Percentiles rank a stretch among this genome's conserved stretches.
These are phyloP conservation scores for Stenodera caucasica DNA, from an alignment of 2,888 invertebrate genomes.

Conservation along the genomic window DNA sequence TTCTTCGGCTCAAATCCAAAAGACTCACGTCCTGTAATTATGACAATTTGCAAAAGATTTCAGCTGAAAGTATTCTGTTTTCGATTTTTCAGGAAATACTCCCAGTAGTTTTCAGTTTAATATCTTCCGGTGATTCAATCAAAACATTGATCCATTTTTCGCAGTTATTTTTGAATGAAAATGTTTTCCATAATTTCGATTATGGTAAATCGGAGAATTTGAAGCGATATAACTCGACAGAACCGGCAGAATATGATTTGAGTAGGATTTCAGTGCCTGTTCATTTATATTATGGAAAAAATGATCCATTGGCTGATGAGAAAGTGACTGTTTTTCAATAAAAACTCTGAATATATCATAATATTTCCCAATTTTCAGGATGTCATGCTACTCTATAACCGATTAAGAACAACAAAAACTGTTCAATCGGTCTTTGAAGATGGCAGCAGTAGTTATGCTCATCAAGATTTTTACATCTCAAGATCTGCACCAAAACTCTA, in stretches of 20 bases:
- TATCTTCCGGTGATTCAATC: slow-evolving; percentile 70
- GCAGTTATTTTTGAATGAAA: slow-evolving; percentile 58
- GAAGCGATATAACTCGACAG: slow-evolving; percentile 57
- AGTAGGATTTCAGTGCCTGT: slow-evolving; percentile 63
- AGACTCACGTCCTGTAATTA: slow-evolving; percentile 3
- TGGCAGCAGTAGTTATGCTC: slow-evolving; percentile 23
- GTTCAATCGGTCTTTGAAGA: not conserved
- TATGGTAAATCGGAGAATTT: slow-evolving; percentile 63
- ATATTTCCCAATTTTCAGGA: slow-evolving; percentile 25
- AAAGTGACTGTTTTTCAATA: slow-evolving; percentile 40
- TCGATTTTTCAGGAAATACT: slow-evolving; percentile 58
- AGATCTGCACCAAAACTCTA: slow-evolving; percentile 21
- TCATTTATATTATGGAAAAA: slow-evolving; percentile 64
- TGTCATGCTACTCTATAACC: slow-evolving; percentile 21
- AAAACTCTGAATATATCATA: not conserved
- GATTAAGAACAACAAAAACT: slow-evolving; percentile 23
- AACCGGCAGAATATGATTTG: slow-evolving; percentile 64
- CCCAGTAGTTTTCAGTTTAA: slow-evolving; percentile 65
- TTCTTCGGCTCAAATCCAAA: not conserved
- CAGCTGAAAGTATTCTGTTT: no score
- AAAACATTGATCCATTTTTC: slow-evolving; percentile 68
- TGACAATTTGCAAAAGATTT: not conserved
- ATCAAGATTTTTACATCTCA: slow-evolving; percentile 26
- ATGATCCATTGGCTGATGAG: slow-evolving; percentile 70
- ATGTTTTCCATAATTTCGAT: slow-evolving; percentile 61